Evolutionary conservation across 2,888 invertebrate species (phyloP), one percentile per base, ranked within the genome.

Genomic region (Tachystola acroxantha): DNA sequence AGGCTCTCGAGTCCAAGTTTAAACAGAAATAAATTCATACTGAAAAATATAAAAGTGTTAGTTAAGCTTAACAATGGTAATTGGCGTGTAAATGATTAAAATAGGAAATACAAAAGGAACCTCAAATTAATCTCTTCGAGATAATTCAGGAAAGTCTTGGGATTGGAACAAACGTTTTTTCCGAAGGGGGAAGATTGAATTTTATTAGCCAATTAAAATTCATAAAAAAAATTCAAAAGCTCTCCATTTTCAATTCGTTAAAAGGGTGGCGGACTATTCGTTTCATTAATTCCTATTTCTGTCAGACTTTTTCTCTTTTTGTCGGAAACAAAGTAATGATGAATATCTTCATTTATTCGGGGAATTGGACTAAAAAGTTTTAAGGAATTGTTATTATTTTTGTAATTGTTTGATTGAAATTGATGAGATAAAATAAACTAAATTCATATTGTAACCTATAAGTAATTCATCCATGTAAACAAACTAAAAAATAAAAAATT

Each of bases 141-240:
- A 32, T 2, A 9, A 22, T 12, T 7, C 10, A 11, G 11, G 27
- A 11, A 7, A 4, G 11, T 27, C 20, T 32, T 11, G 24, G 9
- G 9, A 32, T 32, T 11, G 24, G 9, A 11, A 32, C 3, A 32
- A 32, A 12, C 32, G 46, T 30, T 31, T 12, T 11, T 27, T 34
- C 11, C 27, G 30, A 24, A 26, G 30, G 12, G 24, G 71, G 69
- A n/a, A 51, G 57, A 66, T 58, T 60, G 54, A 66, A 66, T 71
- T 70, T 61, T 62, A 69, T 66, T 52, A 64, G 61, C 54, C 69
- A 66, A 72, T 74, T 68, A 67, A 63, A 67, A 70, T 66, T 68
- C 62, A 63, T 64, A 64, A 66, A 58, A 57, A 61, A 59, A 50
- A 43, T 44, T 40, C 39, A 42, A 44, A 53, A 47, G 35, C 34